Base-by-base conservation (phyloP, 2,113 vertebrate genomes). In the Anarrhichthys ocellatus region DNA sequence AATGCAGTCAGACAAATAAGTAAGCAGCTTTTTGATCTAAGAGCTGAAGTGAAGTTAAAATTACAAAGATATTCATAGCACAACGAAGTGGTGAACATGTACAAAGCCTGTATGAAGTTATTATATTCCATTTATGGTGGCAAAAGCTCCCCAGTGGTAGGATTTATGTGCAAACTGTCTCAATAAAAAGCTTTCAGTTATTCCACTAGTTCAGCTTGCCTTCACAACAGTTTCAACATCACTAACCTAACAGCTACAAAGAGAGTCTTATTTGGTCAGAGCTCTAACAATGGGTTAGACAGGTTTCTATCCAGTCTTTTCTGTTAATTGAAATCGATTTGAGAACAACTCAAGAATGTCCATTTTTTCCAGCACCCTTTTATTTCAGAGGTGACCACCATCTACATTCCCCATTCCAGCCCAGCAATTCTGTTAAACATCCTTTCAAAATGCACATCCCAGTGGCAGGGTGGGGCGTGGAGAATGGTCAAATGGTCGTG, bases 371-470 rank as follows among this genome's bases (percentile, higher is more conserved):
- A 70, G 70, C 36, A 44, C 10, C 58, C 11, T 42, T 15, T 65
- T 69, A 63, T 83, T 80, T 66, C 62, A 72, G 2, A 67, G 48
- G 24, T 62, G 22, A 36, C 38, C 18, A 13, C 6, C 29, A 61
- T 71, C 69, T 81, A 13, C 71, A 69, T 73, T 22, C 27, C 5
- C 18, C 0, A 20, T 74, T 44, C 36, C 32, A 67, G 40, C 29
- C 40, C 18, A 73, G 32, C 62, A 78, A 68, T 87, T 74, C 32
- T 44, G 22, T 75, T 81, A 3, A 83, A 71, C 32, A 65, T 34
- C 52, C 68, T 73, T 52, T 88, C 0, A 66, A 87, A 82, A 85
- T 64, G 42, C 76, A 61, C 2, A 65, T 80, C 58, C 22, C 24
- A 72, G 63, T 64, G 54, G 76, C 18, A 58, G 22, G 34, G 27